phyloP scores from a whole-genome alignment of 2,797 vertebrate species.

The Acrossocheilus wenchowensis region DNA sequence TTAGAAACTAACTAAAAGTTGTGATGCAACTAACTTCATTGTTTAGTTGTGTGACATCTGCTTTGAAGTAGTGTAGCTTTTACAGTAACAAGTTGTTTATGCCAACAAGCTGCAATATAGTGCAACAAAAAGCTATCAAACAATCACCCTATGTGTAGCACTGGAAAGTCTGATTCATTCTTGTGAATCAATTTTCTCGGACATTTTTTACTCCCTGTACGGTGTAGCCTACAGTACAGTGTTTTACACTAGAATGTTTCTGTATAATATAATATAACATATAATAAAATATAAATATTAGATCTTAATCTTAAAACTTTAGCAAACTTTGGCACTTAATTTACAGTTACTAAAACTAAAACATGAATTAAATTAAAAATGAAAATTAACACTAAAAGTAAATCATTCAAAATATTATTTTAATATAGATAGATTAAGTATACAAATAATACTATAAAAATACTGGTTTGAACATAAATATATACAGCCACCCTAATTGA shows the following conservation, averaged over 20 bases:
- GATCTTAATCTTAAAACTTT: too few relatives aligned
- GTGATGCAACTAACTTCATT: background rate
- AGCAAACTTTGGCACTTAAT: too few relatives aligned
- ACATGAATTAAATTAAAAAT: too few relatives aligned
- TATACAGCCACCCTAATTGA: background rate
- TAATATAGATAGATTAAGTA: background rate
- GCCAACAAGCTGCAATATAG: background rate
- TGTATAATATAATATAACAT: background rate
- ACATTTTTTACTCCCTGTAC: background rate
- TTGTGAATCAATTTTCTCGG: background rate
- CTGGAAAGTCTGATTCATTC: background rate
- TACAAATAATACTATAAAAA: background rate
- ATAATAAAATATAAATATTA: background rate
- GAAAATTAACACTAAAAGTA: background rate
- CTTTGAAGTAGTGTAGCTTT: background rate
- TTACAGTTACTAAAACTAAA: background rate
- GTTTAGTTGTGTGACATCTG: constrained; percentile 2
- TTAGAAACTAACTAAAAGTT: constrained; percentile 13
- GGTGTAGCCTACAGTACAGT: background rate
- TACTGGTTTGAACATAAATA: background rate
- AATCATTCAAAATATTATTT: background rate
- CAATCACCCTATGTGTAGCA: background rate
- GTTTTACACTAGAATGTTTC: background rate
- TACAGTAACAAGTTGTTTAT: background rate
- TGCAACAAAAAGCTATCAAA: background rate